A percentile compares a stretch with the other conserved stretches of the same genome.
Evolutionary conservation across 2,797 vertebrate species (phyloP).

Genomic region (Cossypha heuglini): DNA sequence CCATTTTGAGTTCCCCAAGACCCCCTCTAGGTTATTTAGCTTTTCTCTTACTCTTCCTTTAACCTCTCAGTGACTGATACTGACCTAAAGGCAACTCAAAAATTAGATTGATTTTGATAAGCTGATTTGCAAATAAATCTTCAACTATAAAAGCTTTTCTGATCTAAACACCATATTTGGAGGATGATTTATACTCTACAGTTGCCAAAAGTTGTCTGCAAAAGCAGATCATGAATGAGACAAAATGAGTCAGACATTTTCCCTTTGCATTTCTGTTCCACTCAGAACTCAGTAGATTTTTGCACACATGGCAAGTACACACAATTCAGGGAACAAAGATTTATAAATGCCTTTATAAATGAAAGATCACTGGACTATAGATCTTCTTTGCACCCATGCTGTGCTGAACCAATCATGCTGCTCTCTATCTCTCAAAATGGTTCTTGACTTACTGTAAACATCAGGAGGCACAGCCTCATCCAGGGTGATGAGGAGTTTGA

Average conservation of each 20-base stretch:
- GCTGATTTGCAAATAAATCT: neutral
- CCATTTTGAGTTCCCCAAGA: neutral
- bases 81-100: neutral
- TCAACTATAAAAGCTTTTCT: neutral
- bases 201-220: neutral
- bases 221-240: neutral
- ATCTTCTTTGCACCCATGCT: neutral
- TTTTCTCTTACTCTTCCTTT: neutral
- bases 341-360: neutral
- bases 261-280: neutral
- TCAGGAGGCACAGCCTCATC: neutral
- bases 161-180: neutral
- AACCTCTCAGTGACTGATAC: neutral
- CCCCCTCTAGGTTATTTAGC: neutral
- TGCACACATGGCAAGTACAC: neutral
- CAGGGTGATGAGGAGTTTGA: neutral
- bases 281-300: neutral
- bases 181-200: neutral
- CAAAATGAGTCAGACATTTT: neutral
- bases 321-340: neutral
- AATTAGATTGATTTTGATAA: neutral
- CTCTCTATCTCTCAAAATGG: neutral
- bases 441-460: neutral
- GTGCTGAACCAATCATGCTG: fast-evolving
- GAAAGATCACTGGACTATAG: neutral